phyloP scores from a whole-genome alignment of 2,888 invertebrate species.

The Drosophila buzzatii region DNA sequence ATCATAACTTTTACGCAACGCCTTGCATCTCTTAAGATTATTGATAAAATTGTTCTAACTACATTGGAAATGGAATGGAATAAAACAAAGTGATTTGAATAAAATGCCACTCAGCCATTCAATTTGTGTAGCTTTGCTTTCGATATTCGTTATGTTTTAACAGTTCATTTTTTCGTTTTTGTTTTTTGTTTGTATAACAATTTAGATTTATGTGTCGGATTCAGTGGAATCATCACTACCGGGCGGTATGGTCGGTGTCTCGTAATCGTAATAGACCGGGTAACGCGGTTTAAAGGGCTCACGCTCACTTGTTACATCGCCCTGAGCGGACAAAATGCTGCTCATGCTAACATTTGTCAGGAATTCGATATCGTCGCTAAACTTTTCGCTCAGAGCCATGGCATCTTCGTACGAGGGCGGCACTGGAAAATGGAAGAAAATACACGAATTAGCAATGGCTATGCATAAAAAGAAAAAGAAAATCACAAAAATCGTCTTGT shows the following conservation, averaged over 20 bases:
- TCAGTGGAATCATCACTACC: conserved; percentile 85
- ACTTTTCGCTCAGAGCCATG: conserved; percentile 84
- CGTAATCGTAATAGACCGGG: conserved; percentile 84
- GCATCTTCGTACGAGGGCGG: conserved; percentile 85
- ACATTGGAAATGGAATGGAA: conserved; percentile 59
- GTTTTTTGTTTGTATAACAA: conserved; percentile 44
- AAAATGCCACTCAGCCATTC: conserved; percentile 80
- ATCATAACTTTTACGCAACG: conserved; percentile 12
- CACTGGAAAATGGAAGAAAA: conserved; percentile 64
- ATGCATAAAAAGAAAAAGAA: not conserved
- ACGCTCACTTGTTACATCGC: conserved; percentile 80
- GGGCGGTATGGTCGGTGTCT: conserved; percentile 85
- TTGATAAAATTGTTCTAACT: conserved; percentile 53
- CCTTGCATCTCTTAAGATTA: conserved; percentile 19
- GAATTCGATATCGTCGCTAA: conserved; percentile 83
- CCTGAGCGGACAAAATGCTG: conserved; percentile 81
- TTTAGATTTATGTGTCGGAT: conserved; percentile 76
- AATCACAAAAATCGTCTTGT: too few relatives aligned
- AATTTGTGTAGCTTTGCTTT: conserved; percentile 46
- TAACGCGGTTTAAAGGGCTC: conserved; percentile 84
- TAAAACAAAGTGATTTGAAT: conserved; percentile 54
- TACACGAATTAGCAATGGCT: not conserved
- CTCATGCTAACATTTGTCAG: conserved; percentile 83
- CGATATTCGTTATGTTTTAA: conserved; percentile 32
- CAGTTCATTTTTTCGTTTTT: conserved; percentile 16